phyloP scores from a whole-genome alignment of 1,140 invertebrate genomes.

The Stenopsyche tienmushanensis region DNA sequence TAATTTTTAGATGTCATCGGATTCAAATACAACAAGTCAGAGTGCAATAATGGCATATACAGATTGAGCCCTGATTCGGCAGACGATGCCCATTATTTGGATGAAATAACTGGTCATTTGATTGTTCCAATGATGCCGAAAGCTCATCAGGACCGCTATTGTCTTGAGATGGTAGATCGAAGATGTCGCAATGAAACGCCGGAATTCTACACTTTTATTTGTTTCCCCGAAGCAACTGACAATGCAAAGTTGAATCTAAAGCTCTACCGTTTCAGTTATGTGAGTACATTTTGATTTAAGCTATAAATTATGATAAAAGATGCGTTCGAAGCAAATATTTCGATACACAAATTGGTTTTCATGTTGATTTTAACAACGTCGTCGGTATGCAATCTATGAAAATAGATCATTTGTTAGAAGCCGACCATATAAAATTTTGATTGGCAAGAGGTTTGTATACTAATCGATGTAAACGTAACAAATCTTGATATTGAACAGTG shows the following conservation, averaged over 20 bases:
- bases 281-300: slow-evolving; percentile 22
- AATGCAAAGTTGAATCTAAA: not conserved
- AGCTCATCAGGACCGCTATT: slow-evolving; percentile 24
- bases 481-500: too few species aligned
- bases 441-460: too few species aligned
- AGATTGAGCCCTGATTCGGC: slow-evolving; percentile 1
- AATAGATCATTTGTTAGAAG: too few species aligned
- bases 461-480: too few species aligned
- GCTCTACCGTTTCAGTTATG: slow-evolving; percentile 22
- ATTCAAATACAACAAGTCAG: too few species aligned
- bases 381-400: too few species aligned
- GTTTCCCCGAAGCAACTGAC: slow-evolving; percentile 21
- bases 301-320: too few species aligned
- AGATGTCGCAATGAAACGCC: not conserved
- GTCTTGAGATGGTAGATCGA: slow-evolving; percentile 20
- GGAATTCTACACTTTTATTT: slow-evolving; percentile 21
- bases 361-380: too few species aligned
- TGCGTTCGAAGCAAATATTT: too few species aligned
- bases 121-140: slow-evolving; percentile 4
- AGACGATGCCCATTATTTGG: slow-evolving; percentile 19
- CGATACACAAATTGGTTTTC: too few species aligned
- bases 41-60: slow-evolving; percentile 17
- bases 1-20: too few species aligned
- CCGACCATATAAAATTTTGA: too few species aligned
- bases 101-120: slow-evolving; percentile 18